Conservation (phyloP, 2,113 vertebrate species). For the Potamarius usumacintae region DNA sequence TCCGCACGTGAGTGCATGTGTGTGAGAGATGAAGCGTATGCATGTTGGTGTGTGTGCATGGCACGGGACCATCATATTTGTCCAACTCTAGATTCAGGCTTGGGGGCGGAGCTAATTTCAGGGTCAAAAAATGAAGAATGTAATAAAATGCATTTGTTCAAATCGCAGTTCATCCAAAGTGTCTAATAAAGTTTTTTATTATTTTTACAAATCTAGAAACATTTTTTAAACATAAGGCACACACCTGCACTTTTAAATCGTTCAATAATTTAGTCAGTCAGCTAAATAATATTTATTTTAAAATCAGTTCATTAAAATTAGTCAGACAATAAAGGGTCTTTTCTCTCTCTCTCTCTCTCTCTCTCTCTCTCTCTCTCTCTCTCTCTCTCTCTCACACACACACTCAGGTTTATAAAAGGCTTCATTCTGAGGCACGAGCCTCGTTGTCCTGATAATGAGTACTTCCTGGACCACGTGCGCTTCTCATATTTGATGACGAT, state of each 20-base stretch:
- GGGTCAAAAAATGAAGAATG: background rate
- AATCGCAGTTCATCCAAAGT: too few species aligned
- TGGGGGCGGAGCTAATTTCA: background rate
- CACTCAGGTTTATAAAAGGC: constrained; percentile 86
- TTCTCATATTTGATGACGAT: constrained; percentile 90
- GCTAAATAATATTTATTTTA: background rate
- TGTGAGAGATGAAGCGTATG: constrained; percentile 6
- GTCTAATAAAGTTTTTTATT: too few species aligned
- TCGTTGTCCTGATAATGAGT: constrained; percentile 87
- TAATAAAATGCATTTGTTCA: background rate
- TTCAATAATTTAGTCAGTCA: background rate
- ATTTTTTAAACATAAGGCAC: too few species aligned
- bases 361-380: background rate
- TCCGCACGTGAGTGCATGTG: constrained; percentile 77
- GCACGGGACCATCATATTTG: background rate
- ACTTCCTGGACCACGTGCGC: constrained; percentile 90
- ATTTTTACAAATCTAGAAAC: too few species aligned
- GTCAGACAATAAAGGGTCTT: background rate
- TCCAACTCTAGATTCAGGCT: background rate
- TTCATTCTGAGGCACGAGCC: constrained; percentile 90
- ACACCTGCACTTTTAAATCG: too few species aligned
- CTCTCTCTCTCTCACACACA: background rate
- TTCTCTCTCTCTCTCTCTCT: background rate
- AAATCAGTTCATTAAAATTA: background rate
- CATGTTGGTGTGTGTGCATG: background rate